These are phyloP conservation scores for Lithophane leautieri DNA, from an alignment of 2,888 invertebrate genomes.

Conservation along the genomic window DNA sequence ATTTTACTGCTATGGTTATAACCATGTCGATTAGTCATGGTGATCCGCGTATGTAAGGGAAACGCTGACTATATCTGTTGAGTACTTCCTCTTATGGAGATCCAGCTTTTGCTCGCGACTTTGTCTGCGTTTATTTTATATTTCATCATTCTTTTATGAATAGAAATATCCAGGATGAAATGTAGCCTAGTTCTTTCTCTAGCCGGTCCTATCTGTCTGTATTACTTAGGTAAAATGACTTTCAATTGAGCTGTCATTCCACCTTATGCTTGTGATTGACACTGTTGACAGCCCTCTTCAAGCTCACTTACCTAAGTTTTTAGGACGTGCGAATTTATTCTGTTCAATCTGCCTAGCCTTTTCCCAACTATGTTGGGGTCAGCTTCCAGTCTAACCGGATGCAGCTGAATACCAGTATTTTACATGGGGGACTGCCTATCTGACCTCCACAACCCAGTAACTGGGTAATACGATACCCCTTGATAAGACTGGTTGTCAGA, in stretches of 20 bases:
- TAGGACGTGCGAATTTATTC: too few species aligned
- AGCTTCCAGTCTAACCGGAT: too few species aligned
- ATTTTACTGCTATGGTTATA: constrained; percentile 28
- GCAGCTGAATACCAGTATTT: too few species aligned
- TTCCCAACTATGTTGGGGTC: too few species aligned
- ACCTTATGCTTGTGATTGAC: background rate
- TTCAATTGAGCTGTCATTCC: background rate
- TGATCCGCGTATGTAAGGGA: constrained; percentile 33
- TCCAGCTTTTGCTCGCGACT: background rate
- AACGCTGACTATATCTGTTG: constrained; percentile 4
- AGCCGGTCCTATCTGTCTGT: background rate
- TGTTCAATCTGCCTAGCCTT: too few species aligned
- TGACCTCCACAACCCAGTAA: too few species aligned
- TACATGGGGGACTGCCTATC: too few species aligned
- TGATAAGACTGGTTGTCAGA: too few species aligned
- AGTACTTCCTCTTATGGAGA: constrained; percentile 28
- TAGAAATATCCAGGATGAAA: background rate
- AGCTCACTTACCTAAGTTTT: too few species aligned
- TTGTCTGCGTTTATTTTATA: background rate
- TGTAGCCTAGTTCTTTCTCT: background rate
- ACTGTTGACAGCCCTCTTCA: too few species aligned
- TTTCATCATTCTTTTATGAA: background rate
- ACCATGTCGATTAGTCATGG: constrained; percentile 43
- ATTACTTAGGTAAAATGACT: background rate
- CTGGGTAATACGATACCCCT: too few species aligned